phyloP scores from a whole-genome alignment of 2,888 invertebrate species.

The Eulithis testata region DNA sequence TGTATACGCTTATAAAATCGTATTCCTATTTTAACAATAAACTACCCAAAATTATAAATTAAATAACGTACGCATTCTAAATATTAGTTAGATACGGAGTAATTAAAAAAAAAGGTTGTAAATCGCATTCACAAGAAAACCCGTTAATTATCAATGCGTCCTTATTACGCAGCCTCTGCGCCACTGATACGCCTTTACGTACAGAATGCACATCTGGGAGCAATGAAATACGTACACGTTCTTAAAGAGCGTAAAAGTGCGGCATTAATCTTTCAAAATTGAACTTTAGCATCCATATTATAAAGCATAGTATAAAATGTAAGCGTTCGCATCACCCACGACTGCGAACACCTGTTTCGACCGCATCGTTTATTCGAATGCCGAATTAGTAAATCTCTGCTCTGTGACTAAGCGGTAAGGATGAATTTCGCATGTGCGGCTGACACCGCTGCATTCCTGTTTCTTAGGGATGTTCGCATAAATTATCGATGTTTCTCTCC shows the following conservation, averaged over 20 bases:
- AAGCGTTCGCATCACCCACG: conserved; percentile 55
- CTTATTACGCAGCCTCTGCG: conserved; percentile 68
- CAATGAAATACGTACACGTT: conserved; percentile 60
- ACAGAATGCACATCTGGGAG: conserved; percentile 82
- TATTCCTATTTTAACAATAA: neutral
- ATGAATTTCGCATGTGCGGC: conserved; percentile 41
- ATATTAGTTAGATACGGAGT: neutral
- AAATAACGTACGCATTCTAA: neutral
- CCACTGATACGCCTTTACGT: conserved; percentile 74
- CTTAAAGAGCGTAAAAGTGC: conserved; percentile 49
- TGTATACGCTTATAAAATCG: neutral
- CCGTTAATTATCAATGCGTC: conserved; percentile 75
- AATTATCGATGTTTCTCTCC: conserved; percentile 82
- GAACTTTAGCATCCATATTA: neutral
- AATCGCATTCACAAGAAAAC: conserved; percentile 41
- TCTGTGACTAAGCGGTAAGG: conserved; percentile 35
- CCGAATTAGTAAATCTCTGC: conserved; percentile 43
- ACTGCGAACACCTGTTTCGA: conserved; percentile 81
- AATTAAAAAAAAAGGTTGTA: conserved; percentile 49
- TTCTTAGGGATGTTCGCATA: conserved; percentile 82
- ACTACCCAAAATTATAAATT: neutral
- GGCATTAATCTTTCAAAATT: conserved; percentile 33
- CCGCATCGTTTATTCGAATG: conserved; percentile 67
- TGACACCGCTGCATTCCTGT: conserved; percentile 69
- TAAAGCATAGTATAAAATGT: conserved; percentile 42